Evolutionary conservation across 1,140 invertebrate species (phyloP), one percentile per base, ranked within the genome.

Genomic region (Rhagoletis zephyria): DNA sequence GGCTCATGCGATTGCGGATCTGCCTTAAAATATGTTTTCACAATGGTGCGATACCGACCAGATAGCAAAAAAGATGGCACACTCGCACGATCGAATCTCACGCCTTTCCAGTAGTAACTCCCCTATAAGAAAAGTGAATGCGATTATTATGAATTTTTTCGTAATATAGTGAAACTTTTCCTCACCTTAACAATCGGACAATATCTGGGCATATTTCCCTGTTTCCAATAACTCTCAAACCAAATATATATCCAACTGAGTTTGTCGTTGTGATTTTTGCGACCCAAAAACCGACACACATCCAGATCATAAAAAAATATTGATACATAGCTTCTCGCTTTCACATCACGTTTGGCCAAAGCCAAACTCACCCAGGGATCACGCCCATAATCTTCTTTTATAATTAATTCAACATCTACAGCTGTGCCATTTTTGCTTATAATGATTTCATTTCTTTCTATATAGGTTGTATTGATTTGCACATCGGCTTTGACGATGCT

Each of bases 251-350:
- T 87, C 3, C 89, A 56, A 56, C 87, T 90, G 19, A 70, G 70
- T 3, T 67, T 67, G 30, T 67, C 65, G 42, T 67, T 67, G 4
- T 87, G 88, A 74, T 87, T 81, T 5, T 89, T 86, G 16, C 61
- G 56, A 1, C 88, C 90, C 56, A 91, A 63, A 10, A 90, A 60
- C n/a, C 74, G 86, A 85, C 90, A 90, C 3, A 90, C 19, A 51
- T 91, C 89, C 16, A 91, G 48, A 14, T 91, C 87, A 61, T 90
- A 91, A 14, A 85, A 14, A 42, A 90, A 89, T 30, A 91, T 60
- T 2, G 85, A 59, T 42, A 87, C 67, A 87, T 88, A 90, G 4
- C 19, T 42, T 67, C 48, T 81, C 42, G 51, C n/a, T 61, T 88
- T 90, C 5, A 88, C 45, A n/a, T 87, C 88, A 12, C 86, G 77